Base-by-base conservation (phyloP, 2,888 invertebrate genomes). In the Drosophila siamana region DNA sequence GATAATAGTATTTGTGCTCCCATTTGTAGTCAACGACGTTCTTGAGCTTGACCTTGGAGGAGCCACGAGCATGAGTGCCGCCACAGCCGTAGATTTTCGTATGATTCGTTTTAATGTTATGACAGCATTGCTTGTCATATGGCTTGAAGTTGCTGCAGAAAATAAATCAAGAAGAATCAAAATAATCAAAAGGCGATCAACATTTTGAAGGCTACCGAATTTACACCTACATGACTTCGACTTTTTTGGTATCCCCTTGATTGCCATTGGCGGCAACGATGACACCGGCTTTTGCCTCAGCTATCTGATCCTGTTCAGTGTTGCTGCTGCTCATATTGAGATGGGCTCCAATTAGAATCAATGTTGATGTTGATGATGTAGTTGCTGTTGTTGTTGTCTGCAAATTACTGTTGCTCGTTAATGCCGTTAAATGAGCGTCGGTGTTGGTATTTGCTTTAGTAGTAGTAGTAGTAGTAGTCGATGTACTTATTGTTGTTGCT, bases 11-110 rank as follows among this genome's bases (percentile, higher is more conserved):
- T 84, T 96, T 95, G 46, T 96, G 94, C 91, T 98, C 98, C 98
- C 98, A 98, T 77, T 96, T 96, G 91, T 97, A 98, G 89, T 98
- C 98, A 19, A 98, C 98, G 48, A 98, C 94, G 91, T 96, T 97
- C 88, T 96, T 96, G 44, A 98, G 94, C 90, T 97, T 98, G 24
- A 98, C 97, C 93, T 97, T 96, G 0, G 97, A 97, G 90, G 96
- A 96, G 44, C 97, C 97, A 87, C 96, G 96, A 85, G 95, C 94
- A 87, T 96, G 96, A 72, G 93, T 94, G 9, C 96, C 96, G 6
- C 95, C 93, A 60, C 95, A 95, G 30, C 96, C 95, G 61, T 95
- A 93, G 28, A 97, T 94, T 59, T 94, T 94, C 13, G 97, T 95
- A 88, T 96, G 94, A 38, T 93, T 87, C 33, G 88, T 88, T 30